Base-by-base conservation (phyloP, 1,140 invertebrate genomes). In the Phymorhynchus buccinoides region DNA sequence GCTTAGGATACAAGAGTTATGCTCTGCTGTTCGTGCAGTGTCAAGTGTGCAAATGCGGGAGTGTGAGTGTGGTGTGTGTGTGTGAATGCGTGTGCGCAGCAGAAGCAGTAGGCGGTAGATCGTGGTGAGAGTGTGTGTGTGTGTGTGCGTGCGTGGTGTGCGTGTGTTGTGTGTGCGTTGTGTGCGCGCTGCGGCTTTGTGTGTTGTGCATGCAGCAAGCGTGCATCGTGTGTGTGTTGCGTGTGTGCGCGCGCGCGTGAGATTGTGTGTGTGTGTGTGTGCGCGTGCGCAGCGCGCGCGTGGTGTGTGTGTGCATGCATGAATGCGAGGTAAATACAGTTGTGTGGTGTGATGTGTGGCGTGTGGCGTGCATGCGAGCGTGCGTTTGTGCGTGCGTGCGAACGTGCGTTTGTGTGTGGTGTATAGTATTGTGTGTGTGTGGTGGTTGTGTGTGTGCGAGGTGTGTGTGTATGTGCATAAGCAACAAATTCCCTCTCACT, bases 331-430 rank as follows among this genome's bases (percentile, higher is more conserved):
- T 18, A 27, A 44, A 30, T 42, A 27, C 32, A 41, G 41, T 37
- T 79, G 37, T 79, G 77, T 79, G 77, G 2, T 16, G n/a, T n/a
- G n/a, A n/a, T n/a, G n/a, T 79, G 77, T 79, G 44, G 77, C 12
- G 77, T 42, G 41, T 27, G 77, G 39, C 32, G n/a, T 42, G 77
- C 44, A 4, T 18, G 39, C 30, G 1, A 44, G 44, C n/a, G 18
- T 52, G 77, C 52, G 41, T 80, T 1, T 52, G 78, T 35, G 42
- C 1, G 42, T 80, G 44, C 3, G 78, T 30, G 42, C 22, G 48
- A 2, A 30, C 3, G 3, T 37, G 6, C 52, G 30, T 7, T 12
- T 6, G 22, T n/a, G 22, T 35, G 18, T 27, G n/a, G 12, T 75
- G 71, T 75, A 32, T 37, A n/a, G n/a, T n/a, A n/a, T n/a, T n/a